Conservation (phyloP, 2,888 invertebrate species). For the Andrena hattorfiana region DNA sequence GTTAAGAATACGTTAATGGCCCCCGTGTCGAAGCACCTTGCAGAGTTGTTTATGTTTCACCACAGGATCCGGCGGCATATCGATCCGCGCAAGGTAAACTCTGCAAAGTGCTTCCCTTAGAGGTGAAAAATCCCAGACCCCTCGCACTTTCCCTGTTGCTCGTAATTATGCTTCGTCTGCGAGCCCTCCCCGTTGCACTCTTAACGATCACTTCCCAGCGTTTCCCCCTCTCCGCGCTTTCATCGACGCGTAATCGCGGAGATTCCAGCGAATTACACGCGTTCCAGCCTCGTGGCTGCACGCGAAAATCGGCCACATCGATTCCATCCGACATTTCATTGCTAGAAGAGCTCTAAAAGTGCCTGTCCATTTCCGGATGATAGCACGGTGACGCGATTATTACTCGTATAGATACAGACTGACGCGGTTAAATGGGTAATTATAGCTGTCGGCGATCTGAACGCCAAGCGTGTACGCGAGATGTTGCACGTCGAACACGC, state of each 20-base stretch:
- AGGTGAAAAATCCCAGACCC: slow-evolving; percentile 61
- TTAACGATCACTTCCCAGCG: slow-evolving; percentile 40
- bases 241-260: slow-evolving; percentile 25
- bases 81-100: slow-evolving; percentile 61
- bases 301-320: slow-evolving; percentile 13
- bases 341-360: not conserved
- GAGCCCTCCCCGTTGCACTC: slow-evolving; percentile 52
- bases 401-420: too few relatives aligned
- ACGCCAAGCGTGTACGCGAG: not conserved
- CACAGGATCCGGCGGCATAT: slow-evolving; percentile 43
- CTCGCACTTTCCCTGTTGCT: slow-evolving; percentile 62
- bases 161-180: slow-evolving; percentile 70
- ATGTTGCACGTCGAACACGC: slow-evolving; percentile 7
- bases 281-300: slow-evolving; percentile 25
- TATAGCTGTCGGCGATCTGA: not conserved
- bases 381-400: too few relatives aligned
- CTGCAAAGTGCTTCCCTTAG: slow-evolving; percentile 31
- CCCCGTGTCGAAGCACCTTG: too few relatives aligned
- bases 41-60: slow-evolving; percentile 15
- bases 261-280: slow-evolving; percentile 31
- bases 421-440: not conserved
- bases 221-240: not conserved
- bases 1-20: not conserved
- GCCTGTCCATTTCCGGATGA: too few relatives aligned
- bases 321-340: too few relatives aligned